phyloP scores from a whole-genome alignment of 2,797 vertebrate genomes.

The Salarias fasciatus region DNA sequence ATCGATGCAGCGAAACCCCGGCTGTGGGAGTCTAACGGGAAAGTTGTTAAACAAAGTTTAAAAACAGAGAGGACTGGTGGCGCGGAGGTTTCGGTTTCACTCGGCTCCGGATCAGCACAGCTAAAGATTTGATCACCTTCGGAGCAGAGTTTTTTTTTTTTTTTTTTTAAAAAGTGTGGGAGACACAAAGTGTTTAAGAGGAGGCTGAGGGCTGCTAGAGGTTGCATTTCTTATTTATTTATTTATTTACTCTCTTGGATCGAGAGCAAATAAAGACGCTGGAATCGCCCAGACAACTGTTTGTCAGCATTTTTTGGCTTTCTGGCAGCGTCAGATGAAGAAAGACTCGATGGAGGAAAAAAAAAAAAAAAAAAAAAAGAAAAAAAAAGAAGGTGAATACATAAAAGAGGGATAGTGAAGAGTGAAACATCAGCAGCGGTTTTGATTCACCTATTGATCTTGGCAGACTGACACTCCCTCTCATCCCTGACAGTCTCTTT shows the following conservation, averaged over 20 bases:
- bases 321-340: conserved; percentile 71
- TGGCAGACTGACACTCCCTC: conserved; percentile 75
- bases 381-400: conserved; percentile 69
- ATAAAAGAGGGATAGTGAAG: conserved; percentile 66
- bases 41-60: conserved; percentile 24
- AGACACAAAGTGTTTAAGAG: conserved; percentile 46
- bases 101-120: conserved; percentile 24
- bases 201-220: conserved; percentile 25
- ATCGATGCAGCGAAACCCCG: neutral
- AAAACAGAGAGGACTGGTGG: conserved; percentile 23
- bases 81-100: conserved; percentile 5
- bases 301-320: conserved; percentile 79
- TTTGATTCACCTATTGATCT: conserved; percentile 83
- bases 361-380: too few species aligned
- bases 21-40: conserved; percentile 34
- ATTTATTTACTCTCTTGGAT: conserved; percentile 34
- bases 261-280: conserved; percentile 68
- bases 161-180: conserved; percentile 21
- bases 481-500: conserved; percentile 72
- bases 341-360: conserved; percentile 65
- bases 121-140: conserved; percentile 22
- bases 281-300: conserved; percentile 65
- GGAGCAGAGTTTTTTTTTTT: conserved; percentile 33
- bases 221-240: conserved; percentile 34
- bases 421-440: conserved; percentile 78